Evolutionary conservation across 2,797 vertebrate species (phyloP).

Genomic region (Hypotaenidia okinawae): DNA sequence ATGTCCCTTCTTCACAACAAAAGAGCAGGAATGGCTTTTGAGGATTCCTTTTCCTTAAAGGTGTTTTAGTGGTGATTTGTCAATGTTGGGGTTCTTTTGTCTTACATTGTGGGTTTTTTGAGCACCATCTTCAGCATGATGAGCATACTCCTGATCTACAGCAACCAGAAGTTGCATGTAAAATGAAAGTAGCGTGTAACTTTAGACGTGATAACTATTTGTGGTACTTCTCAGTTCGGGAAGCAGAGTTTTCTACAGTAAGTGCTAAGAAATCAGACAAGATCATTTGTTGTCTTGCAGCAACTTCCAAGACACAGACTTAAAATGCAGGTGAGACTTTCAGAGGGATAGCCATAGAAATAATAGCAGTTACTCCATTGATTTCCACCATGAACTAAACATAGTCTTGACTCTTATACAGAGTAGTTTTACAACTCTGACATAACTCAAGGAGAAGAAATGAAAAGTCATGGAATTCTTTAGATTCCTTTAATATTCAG

Average conservation of each 20-base stretch:
- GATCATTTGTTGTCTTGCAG: constrained; percentile 13
- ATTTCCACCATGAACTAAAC: background rate
- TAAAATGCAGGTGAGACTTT: constrained; percentile 32
- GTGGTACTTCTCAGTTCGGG: background rate
- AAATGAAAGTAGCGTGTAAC: background rate
- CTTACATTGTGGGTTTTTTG: background rate
- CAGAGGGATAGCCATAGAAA: background rate
- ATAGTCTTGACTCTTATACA: background rate
- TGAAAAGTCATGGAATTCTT: background rate
- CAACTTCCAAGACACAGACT: constrained; percentile 25
- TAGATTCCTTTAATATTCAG: background rate
- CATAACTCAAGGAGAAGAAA: background rate
- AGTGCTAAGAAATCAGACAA: background rate
- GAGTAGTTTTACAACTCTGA: background rate
- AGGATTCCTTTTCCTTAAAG: background rate
- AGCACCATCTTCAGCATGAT: background rate
- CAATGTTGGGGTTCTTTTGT: background rate
- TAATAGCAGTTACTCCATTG: background rate
- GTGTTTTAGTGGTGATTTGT: background rate
- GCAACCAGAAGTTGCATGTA: background rate
- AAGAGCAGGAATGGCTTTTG: background rate
- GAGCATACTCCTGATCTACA: background rate
- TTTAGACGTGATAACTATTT: background rate
- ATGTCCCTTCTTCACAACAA: background rate
- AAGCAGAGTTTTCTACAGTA: background rate